Evolutionary conservation across 2,888 invertebrate species (phyloP), one percentile per base, ranked within the genome.

Genomic region (Epirrhoe tristata): DNA sequence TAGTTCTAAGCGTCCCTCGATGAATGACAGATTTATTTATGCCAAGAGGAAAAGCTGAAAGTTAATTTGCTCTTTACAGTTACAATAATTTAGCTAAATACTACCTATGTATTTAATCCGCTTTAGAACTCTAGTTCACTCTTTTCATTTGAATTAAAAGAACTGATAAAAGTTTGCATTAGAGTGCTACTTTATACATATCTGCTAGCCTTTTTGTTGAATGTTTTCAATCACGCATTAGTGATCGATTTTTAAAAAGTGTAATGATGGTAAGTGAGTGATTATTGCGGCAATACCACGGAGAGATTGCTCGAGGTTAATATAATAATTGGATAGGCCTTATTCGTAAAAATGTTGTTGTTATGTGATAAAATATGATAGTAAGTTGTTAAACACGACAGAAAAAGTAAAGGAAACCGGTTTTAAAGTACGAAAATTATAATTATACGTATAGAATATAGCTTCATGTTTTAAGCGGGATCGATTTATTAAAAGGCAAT

Each of bases 341-440:
- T 88, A 85, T 69, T 81, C 79, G 67, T 84, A 70, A 75, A 83
- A 83, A 72, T 83, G 77, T 87, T 88, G 84, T 88, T 90, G 82
- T 84, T 85, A 85, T 86, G 86, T 83, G 79, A 81, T 83, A 83
- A 81, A 81, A 82, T 24, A 24, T 79, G 80, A 75, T 77, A 76
- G 77, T 78, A 81, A 74, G 79, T 84, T 85, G 83, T 87, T 86
- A 83, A 24, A 83, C 78, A 81, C 79, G 43, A 48, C 54, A 54
- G 60, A 58, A 48, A 58, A 58, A 67, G 43, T 53, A 34, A 53
- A 34, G 57, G 39, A 58, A 66, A 50, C 48, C 36, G 36, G 48
- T 54, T 58, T 56, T 39, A 16, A 56, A 61, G 70, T 74, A 66
- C 70, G 72, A 67, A 70, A 72, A 74, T 72, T 76, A 71, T 77